Conservation (phyloP, 2,113 vertebrate genomes). For the Platycercus adscitus region DNA sequence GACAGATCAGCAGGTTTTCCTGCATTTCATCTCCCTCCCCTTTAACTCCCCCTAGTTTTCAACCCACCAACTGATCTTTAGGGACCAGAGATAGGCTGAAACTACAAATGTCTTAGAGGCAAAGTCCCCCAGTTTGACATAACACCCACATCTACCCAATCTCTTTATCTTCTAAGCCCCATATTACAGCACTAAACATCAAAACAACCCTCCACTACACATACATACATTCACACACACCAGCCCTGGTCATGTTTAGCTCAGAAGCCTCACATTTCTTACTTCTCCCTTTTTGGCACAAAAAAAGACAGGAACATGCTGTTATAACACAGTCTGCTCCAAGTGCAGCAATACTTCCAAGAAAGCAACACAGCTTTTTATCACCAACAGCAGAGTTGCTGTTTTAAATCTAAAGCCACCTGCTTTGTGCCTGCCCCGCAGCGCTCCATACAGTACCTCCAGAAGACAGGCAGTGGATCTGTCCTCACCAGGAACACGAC, state of each 20-base stretch:
- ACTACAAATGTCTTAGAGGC: background rate
- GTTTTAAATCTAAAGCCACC: slow-evolving; percentile 10
- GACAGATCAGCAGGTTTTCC: background rate
- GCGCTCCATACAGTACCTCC: slow-evolving; percentile 6
- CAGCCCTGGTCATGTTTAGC: background rate
- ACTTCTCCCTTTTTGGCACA: background rate
- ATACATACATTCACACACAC: background rate
- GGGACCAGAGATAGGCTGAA: background rate
- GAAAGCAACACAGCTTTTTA: background rate
- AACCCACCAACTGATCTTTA: background rate
- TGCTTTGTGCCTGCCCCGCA: background rate
- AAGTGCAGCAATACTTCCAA: background rate
- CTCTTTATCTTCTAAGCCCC: background rate
- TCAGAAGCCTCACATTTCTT: background rate
- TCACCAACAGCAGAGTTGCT: background rate
- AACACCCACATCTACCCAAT: background rate
- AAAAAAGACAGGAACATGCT: background rate
- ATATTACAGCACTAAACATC: background rate
- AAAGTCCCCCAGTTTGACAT: background rate
- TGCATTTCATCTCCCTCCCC: background rate
- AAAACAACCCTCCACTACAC: background rate
- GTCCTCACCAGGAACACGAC: background rate
- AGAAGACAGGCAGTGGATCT: slow-evolving; percentile 10
- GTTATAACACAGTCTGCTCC: background rate
- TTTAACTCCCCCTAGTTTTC: slow-evolving; percentile 9